Percentiles rank a stretch among this genome's conserved stretches.
phyloP scores from a whole-genome alignment of 1,140 invertebrate species.

The Elymnias hypermnestra region DNA sequence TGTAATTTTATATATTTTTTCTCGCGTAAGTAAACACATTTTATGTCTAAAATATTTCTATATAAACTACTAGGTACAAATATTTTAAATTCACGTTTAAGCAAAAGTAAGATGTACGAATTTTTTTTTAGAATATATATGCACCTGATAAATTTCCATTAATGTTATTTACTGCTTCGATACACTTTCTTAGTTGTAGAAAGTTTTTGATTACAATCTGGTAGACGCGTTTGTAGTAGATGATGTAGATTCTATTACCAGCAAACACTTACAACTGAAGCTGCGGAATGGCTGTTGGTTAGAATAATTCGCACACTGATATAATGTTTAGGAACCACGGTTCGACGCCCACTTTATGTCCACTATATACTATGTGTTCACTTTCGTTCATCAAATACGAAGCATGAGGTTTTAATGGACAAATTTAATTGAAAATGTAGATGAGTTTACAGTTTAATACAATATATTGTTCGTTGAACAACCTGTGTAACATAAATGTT shows the following conservation, averaged over 20 bases:
- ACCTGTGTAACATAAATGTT: too few relatives aligned
- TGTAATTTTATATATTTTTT: too few relatives aligned
- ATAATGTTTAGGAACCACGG: constrained; percentile 49
- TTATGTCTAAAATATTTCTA: too few relatives aligned
- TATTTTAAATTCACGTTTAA: too few relatives aligned
- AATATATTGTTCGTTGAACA: constrained; percentile 11
- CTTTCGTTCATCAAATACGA: constrained; percentile 39
- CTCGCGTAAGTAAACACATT: too few relatives aligned
- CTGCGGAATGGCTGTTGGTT: constrained; percentile 6
- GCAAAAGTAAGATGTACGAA: too few relatives aligned
- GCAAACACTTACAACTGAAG: constrained; percentile 3
- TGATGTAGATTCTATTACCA: constrained; percentile 1
- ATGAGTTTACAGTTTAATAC: constrained; percentile 6
- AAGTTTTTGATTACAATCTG: constrained; percentile 15
- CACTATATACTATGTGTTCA: constrained; percentile 36
- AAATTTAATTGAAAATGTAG: constrained; percentile 17
- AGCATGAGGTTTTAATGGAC: constrained; percentile 15
- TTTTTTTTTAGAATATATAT: constrained; percentile 9
- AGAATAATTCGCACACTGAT: constrained; percentile 16
- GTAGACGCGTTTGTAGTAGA: not conserved
- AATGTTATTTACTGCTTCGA: too few relatives aligned
- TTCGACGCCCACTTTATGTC: constrained; percentile 58
- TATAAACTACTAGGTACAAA: too few relatives aligned
- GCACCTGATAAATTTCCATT: constrained; percentile 59
- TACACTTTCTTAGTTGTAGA: constrained; percentile 19